A percentile compares a stretch with the other conserved stretches of the same genome.
phyloP scores from a whole-genome alignment of 2,797 vertebrate genomes.

The Gymnoscopelus microlampas region DNA sequence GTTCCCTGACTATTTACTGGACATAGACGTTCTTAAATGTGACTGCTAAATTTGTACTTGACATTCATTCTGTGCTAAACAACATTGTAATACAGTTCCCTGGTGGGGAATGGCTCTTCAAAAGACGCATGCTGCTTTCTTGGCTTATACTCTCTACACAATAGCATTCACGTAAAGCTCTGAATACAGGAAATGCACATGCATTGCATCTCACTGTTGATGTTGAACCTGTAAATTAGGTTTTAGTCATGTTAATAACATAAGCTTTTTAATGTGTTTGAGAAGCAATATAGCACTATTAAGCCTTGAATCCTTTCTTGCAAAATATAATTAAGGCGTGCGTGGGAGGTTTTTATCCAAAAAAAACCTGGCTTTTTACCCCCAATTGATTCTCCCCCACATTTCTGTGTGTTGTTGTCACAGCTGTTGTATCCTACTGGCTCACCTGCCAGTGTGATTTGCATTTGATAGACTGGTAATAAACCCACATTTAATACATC shows the following conservation, averaged over 20 bases:
- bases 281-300: background rate
- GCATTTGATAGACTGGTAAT: too few species aligned
- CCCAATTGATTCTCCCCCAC: background rate
- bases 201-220: background rate
- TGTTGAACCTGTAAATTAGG: conserved; percentile 13
- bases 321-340: too few species aligned
- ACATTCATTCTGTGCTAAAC: too few species aligned
- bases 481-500: too few species aligned
- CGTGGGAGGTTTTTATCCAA: too few species aligned
- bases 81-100: too few species aligned
- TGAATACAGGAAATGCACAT: background rate
- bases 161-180: conserved; percentile 13
- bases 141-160: background rate
- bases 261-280: background rate
- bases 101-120: conserved; percentile 14
- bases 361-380: background rate
- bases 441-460: too few species aligned
- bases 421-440: too few species aligned
- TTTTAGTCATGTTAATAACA: conserved; percentile 30
- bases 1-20: conserved; percentile 1
- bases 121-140: conserved; percentile 16
- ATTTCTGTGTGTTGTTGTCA: too few species aligned
- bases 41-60: background rate
- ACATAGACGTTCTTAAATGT: background rate
- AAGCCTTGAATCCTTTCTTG: too few species aligned